These are phyloP conservation scores for Antheraea assamensis DNA, from an alignment of 2,888 invertebrate genomes.

Conservation along the genomic window DNA sequence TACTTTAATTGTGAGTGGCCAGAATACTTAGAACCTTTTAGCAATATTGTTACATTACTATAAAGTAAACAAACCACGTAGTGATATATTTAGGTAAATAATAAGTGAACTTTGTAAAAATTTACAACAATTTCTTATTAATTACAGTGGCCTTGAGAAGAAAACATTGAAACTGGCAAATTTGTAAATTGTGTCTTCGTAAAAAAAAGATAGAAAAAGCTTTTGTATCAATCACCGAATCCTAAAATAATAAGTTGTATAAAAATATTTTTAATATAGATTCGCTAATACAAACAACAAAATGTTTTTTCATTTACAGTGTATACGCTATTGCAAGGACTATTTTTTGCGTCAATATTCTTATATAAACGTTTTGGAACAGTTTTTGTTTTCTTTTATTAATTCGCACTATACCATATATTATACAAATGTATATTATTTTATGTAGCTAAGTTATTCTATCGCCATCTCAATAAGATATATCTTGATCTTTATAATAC, in stretches of 20 bases:
- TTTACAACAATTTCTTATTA: not conserved
- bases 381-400: not conserved
- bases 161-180: not conserved
- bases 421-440: not conserved
- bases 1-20: not conserved
- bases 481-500: too few species aligned
- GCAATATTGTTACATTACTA: not conserved
- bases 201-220: not conserved
- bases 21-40: not conserved
- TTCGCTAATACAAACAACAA: not conserved
- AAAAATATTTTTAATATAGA: not conserved
- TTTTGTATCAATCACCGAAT: not conserved
- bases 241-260: not conserved
- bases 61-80: not conserved
- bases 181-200: not conserved
- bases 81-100: not conserved
- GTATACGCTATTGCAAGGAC: not conserved
- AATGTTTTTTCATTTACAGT: not conserved
- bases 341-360: not conserved
- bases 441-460: not conserved
- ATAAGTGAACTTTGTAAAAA: not conserved
- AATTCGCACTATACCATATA: not conserved
- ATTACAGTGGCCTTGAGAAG: not conserved
- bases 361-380: not conserved
- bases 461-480: not conserved